Evolutionary conservation across 2,797 vertebrate species (phyloP).

Genomic region (Sebastes miniatus): DNA sequence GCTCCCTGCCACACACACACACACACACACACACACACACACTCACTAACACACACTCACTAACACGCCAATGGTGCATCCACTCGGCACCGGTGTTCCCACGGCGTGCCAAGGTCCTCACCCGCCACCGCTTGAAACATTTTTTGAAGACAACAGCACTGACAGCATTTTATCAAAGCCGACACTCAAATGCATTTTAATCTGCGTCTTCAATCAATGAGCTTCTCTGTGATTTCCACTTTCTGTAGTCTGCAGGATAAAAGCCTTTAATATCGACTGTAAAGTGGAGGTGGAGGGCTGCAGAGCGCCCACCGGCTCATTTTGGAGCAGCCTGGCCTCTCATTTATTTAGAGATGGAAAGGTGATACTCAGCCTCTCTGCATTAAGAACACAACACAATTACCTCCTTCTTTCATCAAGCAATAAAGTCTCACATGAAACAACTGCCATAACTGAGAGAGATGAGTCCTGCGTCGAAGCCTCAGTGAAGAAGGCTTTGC

Average conservation of each 20-base stretch:
- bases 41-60: not conserved
- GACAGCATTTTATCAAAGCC: slow-evolving; percentile 37
- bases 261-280: slow-evolving; percentile 39
- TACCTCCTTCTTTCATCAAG: slow-evolving; percentile 38
- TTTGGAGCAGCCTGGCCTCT: slow-evolving; percentile 21
- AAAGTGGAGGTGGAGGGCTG: slow-evolving; percentile 14
- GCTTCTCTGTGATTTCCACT: slow-evolving; percentile 11
- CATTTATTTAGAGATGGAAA: slow-evolving; percentile 50
- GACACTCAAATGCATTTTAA: slow-evolving; percentile 46
- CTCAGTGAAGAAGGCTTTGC: not conserved
- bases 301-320: slow-evolving; percentile 23
- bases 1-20: slow-evolving; percentile 23
- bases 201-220: slow-evolving; percentile 39
- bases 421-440: slow-evolving; percentile 44
- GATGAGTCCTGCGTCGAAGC: slow-evolving; percentile 25
- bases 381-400: slow-evolving; percentile 43
- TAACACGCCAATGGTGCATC: not conserved
- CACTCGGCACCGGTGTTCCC: not conserved
- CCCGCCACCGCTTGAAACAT: slow-evolving; percentile 2
- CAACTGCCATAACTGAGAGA: slow-evolving; percentile 43
- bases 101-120: slow-evolving; percentile 13
- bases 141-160: not conserved
- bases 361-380: slow-evolving; percentile 42
- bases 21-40: not conserved
- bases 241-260: slow-evolving; percentile 32